Base-by-base conservation (phyloP, 1,140 invertebrate species). In the Samia ricini region DNA sequence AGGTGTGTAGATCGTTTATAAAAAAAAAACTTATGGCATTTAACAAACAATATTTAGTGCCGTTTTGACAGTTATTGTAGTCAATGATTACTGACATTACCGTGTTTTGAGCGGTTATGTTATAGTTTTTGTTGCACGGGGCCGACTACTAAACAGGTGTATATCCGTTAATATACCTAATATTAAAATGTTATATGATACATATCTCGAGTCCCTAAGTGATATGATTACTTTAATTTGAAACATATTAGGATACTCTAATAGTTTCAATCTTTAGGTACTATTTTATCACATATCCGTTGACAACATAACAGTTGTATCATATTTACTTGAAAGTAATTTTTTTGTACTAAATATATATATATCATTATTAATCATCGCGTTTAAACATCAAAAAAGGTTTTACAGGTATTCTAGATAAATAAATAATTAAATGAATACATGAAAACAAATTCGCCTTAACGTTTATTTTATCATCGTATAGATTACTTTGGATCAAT, bases 21-120 rank as follows among this genome's bases (percentile, higher is more conserved):
- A 82, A 83, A 83, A 76, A 68, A 78, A 79, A 81, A 74, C 61
- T 76, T 73, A 83, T 74, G 73, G 72, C 80, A 86, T 84, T 86
- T 84, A 85, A 84, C 81, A 86, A 89, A 89, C 81, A 88, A 89
- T 89, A 88, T 89, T 89, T 89, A 88, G 85, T 87, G 81, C 77
- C 77, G 74, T 79, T 81, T 81, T 82, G 87, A 86, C 83, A 83
- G 77, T 85, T 89, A 88, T 88, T 79, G 80, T 81, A 78, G 79
- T 74, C 84, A 82, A 88, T 86, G 83, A 87, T 88, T 81, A 85
- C 74, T 74, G 74, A 74, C 74, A 81, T 42, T 42, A 42, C 33
- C 4, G 33, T 12, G 83, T 86, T 83, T 78, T 78, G 72, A 72
- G 62, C 67, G 68, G 74, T 71, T 81, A 79, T 84, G 80, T 77